Base-by-base conservation (phyloP, 1,140 invertebrate genomes). In the Bombyx mori region DNA sequence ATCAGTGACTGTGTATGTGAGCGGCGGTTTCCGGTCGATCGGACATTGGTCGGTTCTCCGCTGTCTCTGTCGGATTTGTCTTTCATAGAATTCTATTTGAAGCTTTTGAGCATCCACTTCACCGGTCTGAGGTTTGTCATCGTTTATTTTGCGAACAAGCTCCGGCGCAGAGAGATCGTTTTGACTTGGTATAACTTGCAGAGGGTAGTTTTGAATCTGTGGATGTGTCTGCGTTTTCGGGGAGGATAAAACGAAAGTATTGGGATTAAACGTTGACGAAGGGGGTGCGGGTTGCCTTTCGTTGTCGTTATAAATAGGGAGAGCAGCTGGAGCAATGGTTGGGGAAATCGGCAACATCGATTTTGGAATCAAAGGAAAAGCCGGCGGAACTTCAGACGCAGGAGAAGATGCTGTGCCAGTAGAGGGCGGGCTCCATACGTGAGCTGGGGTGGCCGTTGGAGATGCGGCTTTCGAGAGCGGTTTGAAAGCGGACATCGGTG, bases 401-500 rank as follows among this genome's bases (percentile, higher is more conserved):
- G 82, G 80, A 9, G 80, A 83, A n/a, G 72, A 62, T 0, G 68
- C 63, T 44, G 65, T 60, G 62, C 67, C 81, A 7, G 78, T 68
- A 49, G 88, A 88, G 3, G 88, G 86, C 4, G 88, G 83, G 66
- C 79, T 85, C 87, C 88, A 89, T 12, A 88, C 65, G 59, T 82
- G 75, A 6, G 81, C 63, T 5, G 77, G 72, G 10, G 81, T 71
- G 8, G 62, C 65, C 7, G 66, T 77, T 1, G 84, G 82, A 10
- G 80, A 83, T 22, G 72, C 61, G 12, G 84, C 71, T 64, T 90
- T 90, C 60, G 88, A 81, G 6, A 88, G 85, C 9, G 92, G 92
- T 61, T 91, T 91, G 61, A 93, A 93, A 12, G 92, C 92, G 8
- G 92, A 93, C 79, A 92, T 90, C 1, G 92, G 91, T 3, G 92